Base-by-base conservation (phyloP, 2,113 vertebrate genomes). In the Colossoma macropomum region DNA sequence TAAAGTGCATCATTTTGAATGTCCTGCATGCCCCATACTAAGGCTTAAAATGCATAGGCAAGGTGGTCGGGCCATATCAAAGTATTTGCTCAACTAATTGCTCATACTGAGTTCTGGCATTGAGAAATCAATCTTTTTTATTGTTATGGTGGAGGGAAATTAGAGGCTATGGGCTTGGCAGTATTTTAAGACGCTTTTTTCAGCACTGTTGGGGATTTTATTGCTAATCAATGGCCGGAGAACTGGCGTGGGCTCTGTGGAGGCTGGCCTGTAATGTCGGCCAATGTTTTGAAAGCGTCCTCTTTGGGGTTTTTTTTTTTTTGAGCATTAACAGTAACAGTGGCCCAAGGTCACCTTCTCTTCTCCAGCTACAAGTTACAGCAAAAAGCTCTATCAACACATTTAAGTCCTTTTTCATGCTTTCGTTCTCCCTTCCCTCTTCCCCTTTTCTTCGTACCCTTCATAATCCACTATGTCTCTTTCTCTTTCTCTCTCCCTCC, bases 1-100 rank as follows among this genome's bases (percentile, higher is more conserved):
- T 52, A 45, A 77, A 77, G 12, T 45, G 68, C 38, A 23, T 41
- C 17, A 10, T 38, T 38, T 69, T 17, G 10, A 19, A 23, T 12
- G 32, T 69, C 32, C 32, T 45, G 87, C 75, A 90, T 79, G 80
- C 54, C 70, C 78, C 72, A 41, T 73, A 27, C 59, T 76, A 73
- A 83, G 28, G 25, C 52, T 68, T 34, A 54, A 80, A 79, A 63
- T 8, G 52, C 7, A 54, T 30, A 62, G 23, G 9, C 16, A 12
- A 38, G 25, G 65, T 16, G 73, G 27, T 38, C 50, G 45, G 56
- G 76, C 34, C 70, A 79, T 86, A 75, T 79, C 74, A 62, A 63
- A 75, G 81, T 84, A 86, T 92, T 88, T 90, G 86, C 91, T 91
- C 90, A 86, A 84, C 86, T 90, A 91, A 90, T 93, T 93, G 90